Evolutionary conservation across 1,140 invertebrate species (phyloP).

Genomic region (Pararge aegeria): DNA sequence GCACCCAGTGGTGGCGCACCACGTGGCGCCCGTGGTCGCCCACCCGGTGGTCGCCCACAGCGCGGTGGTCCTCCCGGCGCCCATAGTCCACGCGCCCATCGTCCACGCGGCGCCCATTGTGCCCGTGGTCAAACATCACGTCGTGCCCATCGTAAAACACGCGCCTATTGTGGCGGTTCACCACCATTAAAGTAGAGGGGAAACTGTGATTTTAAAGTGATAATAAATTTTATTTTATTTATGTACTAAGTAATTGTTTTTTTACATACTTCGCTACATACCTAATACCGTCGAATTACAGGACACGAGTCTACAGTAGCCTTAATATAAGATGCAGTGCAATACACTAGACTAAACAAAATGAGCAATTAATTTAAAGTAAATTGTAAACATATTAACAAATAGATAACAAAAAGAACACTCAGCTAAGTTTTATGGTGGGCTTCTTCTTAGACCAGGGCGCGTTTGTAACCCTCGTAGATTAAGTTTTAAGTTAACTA

Average conservation of each 20-base stretch:
- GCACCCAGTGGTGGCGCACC: slow-evolving; percentile 52
- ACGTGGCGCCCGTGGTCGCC: slow-evolving; percentile 34
- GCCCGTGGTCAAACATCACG: slow-evolving; percentile 36
- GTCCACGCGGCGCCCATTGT: slow-evolving; percentile 55
- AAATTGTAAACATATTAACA: too few relatives aligned
- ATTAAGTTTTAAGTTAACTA: too few relatives aligned
- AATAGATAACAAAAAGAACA: too few relatives aligned
- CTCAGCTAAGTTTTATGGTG: too few relatives aligned
- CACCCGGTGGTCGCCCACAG: slow-evolving; percentile 47
- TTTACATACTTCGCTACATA: background rate
- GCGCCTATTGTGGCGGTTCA: slow-evolving; percentile 47
- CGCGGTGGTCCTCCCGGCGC: slow-evolving; percentile 40
- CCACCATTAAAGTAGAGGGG: slow-evolving; percentile 33
- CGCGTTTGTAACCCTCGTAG: too few relatives aligned
- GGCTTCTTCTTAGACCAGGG: too few relatives aligned
- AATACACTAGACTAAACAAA: too few relatives aligned
- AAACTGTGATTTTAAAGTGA: slow-evolving; percentile 19
- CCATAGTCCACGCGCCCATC: slow-evolving; percentile 52
- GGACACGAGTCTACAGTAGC: too few relatives aligned
- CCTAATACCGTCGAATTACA: background rate
- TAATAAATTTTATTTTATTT: slow-evolving; percentile 27
- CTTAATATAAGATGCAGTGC: too few relatives aligned
- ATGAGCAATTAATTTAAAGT: too few relatives aligned
- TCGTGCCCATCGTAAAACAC: slow-evolving; percentile 46
- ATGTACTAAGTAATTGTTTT: slow-evolving; percentile 15